A percentile compares a stretch with the other conserved stretches of the same genome.
Evolutionary conservation across 2,888 invertebrate genomes (phyloP).

Genomic region (Neocrepidodera transversa): DNA sequence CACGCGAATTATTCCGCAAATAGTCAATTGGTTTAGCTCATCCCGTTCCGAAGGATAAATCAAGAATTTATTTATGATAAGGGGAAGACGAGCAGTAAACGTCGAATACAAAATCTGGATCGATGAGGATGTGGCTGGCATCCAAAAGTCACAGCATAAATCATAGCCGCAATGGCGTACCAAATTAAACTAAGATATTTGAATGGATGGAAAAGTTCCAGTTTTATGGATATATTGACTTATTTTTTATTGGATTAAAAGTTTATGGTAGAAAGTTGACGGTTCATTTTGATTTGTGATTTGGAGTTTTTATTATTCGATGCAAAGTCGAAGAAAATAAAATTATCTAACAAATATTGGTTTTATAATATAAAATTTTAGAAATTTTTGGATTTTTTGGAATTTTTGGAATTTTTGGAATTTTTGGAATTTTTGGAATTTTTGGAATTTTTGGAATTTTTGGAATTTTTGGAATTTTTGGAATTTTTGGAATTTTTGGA

Average conservation of each 20-base stretch:
- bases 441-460: too few species aligned
- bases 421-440: too few species aligned
- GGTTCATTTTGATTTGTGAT: too few species aligned
- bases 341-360: too few species aligned
- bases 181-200: slow-evolving; percentile 1
- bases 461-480: too few species aligned
- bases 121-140: slow-evolving; percentile 38
- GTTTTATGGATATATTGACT: not conserved
- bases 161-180: slow-evolving; percentile 24
- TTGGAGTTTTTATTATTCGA: too few species aligned
- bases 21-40: not conserved
- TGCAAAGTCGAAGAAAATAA: too few species aligned
- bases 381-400: too few species aligned
- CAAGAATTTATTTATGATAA: slow-evolving; percentile 43
- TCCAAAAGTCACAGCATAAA: slow-evolving; percentile 36
- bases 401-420: too few species aligned
- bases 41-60: not conserved
- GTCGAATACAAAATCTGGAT: slow-evolving; percentile 40
- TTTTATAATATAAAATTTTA: too few species aligned
- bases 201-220: not conserved
- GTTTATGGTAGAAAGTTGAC: too few species aligned
- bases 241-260: not conserved
- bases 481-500: too few species aligned
- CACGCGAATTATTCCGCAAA: not conserved
- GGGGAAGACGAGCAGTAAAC: slow-evolving; percentile 40